Base-by-base conservation (phyloP, 2,113 vertebrate genomes). In the Clarias macrocephalus region DNA sequence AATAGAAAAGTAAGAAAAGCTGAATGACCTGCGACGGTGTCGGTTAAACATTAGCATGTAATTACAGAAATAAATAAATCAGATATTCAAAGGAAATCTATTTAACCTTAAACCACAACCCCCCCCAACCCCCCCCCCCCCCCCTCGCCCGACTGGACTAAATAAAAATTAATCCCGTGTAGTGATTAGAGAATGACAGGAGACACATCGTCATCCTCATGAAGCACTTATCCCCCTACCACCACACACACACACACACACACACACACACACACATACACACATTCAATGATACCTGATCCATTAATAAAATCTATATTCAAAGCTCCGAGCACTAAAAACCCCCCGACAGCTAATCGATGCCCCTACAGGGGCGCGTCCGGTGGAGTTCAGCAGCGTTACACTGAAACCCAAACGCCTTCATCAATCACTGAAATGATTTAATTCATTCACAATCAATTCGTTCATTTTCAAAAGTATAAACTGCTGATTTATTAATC, bases 261-360 rank as follows among this genome's bases (percentile, higher is more conserved):
- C 42, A 48, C 70, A 48, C 37, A 75, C 72, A 75, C 72, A 54
- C 75, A 77, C 52, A 80, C 76, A 57, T 54, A 19, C 76, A 28
- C 76, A 79, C 54, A 19, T 86, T 82, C 82, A 88, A 48, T 52
- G 66, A 80, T 87, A 89, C 65, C 30, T 83, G 89, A 89, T 90
- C 87, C 85, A 75, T 88, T 87, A 80, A 33, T 80, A 59, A 85
- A 88, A 90, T 90, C 87, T 86, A 87, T 88, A 87, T 86, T 87
- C 89, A 82, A 87, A 90, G 2, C 85, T 79, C 63, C n/a, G 80
- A 84, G 87, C 87, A 83, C 84, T 83, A 88, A 90, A 90, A 88
- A 66, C 63, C 60, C 52, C 52, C 56, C 9, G 28, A 80, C 77
- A 80, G 77, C 56, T 59, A 80, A 21, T 80, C 56, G 28, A 60